Evolutionary conservation across 2,113 vertebrate species (phyloP).

Genomic region (Furnarius figulus): DNA sequence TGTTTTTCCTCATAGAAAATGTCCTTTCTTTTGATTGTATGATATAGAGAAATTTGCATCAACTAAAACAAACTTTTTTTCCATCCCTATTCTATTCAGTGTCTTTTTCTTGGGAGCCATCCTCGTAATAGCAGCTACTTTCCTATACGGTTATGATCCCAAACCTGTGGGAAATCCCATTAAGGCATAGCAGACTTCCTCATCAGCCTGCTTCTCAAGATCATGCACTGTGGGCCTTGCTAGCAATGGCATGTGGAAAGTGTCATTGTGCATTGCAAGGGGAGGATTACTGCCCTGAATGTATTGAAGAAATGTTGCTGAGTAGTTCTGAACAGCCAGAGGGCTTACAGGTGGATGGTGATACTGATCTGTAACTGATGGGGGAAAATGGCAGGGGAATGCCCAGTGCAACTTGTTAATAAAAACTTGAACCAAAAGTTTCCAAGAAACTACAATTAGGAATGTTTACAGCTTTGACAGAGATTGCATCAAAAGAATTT

Average conservation of each 20-base stretch:
- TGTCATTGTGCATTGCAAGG: slow-evolving; percentile 34
- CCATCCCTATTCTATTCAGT: slow-evolving; percentile 65
- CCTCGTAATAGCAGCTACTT: slow-evolving; percentile 93
- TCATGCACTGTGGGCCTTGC: slow-evolving; percentile 23
- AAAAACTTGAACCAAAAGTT: slow-evolving; percentile 67
- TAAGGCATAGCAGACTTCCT: slow-evolving; percentile 79
- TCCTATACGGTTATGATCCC: slow-evolving; percentile 92
- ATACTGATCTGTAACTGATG: neutral
- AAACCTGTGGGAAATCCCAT: slow-evolving; percentile 86
- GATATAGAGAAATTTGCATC: neutral
- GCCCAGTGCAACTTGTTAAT: slow-evolving; percentile 44
- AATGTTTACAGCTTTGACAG: slow-evolving; percentile 66
- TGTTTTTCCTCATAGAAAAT: neutral
- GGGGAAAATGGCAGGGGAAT: neutral
- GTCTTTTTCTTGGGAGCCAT: slow-evolving; percentile 92
- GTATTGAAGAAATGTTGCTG: neutral
- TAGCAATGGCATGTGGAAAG: slow-evolving; percentile 12
- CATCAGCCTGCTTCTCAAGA: slow-evolving; percentile 42
- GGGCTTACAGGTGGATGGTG: neutral
- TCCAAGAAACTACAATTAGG: slow-evolving; percentile 53
- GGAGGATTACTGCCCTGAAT: slow-evolving; percentile 39
- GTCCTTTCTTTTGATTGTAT: neutral
- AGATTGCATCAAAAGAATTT: slow-evolving; percentile 35
- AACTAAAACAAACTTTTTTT: neutral
- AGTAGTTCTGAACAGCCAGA: neutral